Conservation (phyloP, 1,140 invertebrate genomes). For the Drosophila equinoxialis region DNA sequence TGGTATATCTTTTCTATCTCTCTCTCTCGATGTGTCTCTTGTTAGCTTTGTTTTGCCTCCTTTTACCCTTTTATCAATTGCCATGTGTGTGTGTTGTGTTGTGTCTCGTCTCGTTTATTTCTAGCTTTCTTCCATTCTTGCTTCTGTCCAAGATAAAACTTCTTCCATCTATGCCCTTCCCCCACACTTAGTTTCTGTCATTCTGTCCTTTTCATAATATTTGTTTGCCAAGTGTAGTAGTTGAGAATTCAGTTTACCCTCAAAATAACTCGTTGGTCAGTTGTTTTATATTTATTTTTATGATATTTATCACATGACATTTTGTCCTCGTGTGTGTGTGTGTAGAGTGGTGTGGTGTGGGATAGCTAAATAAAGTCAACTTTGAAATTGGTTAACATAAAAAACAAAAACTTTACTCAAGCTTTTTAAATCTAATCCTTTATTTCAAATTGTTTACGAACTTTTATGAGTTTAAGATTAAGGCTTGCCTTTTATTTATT, state of each 20-base stretch:
- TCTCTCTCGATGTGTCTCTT: neutral
- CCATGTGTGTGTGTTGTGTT: constrained; percentile 19
- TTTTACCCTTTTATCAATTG: constrained; percentile 4
- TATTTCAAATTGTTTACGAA: neutral
- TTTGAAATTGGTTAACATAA: neutral
- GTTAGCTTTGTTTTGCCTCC: neutral
- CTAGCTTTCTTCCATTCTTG: constrained; percentile 14
- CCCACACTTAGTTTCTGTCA: neutral
- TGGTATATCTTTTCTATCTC: neutral
- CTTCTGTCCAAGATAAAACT: constrained; percentile 21
- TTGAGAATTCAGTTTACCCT: constrained; percentile 10
- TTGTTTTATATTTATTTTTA: constrained; percentile 2
- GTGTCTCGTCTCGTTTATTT: constrained; percentile 14
- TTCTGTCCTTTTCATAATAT: constrained; percentile 1
- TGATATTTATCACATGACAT: constrained; percentile 3
- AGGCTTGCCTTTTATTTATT: too few species aligned
- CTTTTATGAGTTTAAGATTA: too few species aligned
- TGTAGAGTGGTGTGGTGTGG: neutral
- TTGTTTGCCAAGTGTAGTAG: constrained; percentile 4
- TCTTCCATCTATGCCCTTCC: neutral
- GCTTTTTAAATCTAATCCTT: neutral
- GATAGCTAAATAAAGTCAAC: neutral
- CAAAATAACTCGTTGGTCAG: constrained; percentile 4
- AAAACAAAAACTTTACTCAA: neutral
- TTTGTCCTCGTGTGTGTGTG: neutral